Evolutionary conservation across 2,113 vertebrate genomes (phyloP).

Genomic region (Rhipidura dahli): DNA sequence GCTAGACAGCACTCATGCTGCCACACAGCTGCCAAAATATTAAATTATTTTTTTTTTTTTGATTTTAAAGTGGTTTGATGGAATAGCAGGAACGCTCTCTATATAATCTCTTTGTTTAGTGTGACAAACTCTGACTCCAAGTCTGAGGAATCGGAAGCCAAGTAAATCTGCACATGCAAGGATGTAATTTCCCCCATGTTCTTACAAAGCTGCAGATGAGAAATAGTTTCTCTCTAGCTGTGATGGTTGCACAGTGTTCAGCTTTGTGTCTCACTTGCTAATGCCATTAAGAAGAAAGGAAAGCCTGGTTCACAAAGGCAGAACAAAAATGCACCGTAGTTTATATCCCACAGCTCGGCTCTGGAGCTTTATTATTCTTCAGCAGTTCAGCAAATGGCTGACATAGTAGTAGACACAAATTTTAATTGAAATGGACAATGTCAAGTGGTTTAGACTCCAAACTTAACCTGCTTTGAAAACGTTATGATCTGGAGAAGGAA

Average conservation of each 20-base stretch:
- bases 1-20: background rate
- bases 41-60: too few relatives aligned
- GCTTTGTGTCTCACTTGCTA: slow-evolving; percentile 17
- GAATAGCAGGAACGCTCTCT: background rate
- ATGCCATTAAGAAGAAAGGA: slow-evolving; percentile 26
- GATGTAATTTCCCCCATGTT: background rate
- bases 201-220: slow-evolving; percentile 3
- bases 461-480: slow-evolving; percentile 37
- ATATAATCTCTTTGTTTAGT: background rate
- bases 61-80: background rate
- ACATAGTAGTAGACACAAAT: background rate
- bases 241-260: background rate
- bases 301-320: background rate
- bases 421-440: slow-evolving; percentile 18
- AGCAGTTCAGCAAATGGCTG: background rate
- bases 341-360: background rate
- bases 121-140: background rate
- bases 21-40: background rate
- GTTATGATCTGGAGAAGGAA: background rate
- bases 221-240: background rate
- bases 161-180: slow-evolving; percentile 24
- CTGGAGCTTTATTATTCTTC: slow-evolving; percentile 17
- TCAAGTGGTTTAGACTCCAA: slow-evolving; percentile 29
- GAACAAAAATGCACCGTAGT: background rate
- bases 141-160: background rate